These are phyloP conservation scores for Melinopterus prodromus DNA, from an alignment of 2,888 invertebrate species.

Conservation along the genomic window DNA sequence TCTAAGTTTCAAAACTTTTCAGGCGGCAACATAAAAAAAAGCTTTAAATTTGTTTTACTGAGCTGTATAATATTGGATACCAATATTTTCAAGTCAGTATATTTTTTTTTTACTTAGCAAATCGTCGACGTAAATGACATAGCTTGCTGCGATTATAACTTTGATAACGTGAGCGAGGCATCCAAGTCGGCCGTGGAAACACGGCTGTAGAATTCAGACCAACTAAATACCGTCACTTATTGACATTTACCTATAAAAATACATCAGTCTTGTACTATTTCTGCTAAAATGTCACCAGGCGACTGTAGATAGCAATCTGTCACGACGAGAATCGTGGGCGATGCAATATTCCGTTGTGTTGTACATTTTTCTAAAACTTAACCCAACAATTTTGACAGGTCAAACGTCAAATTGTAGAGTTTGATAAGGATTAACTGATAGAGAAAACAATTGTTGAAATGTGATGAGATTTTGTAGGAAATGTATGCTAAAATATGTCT, in stretches of 20 bases:
- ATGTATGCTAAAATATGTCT: conserved; percentile 4
- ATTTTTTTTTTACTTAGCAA: too few species aligned
- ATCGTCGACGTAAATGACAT: too few species aligned
- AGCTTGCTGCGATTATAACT: not conserved
- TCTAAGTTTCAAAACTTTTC: not conserved
- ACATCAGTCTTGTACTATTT: not conserved
- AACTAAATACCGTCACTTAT: conserved; percentile 9
- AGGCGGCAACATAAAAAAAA: not conserved
- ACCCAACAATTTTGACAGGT: not conserved
- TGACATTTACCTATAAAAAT: conserved; percentile 22
- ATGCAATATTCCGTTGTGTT: not conserved
- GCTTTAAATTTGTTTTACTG: not conserved
- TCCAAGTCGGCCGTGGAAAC: conserved; percentile 10
- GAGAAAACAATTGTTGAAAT: not conserved
- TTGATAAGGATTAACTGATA: not conserved
- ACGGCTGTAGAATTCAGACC: not conserved
- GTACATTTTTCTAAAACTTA: not conserved
- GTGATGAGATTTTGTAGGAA: not conserved
- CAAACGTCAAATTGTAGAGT: not conserved
- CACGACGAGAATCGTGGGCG: not conserved
- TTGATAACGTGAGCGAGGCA: conserved; percentile 5
- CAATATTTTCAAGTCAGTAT: not conserved
- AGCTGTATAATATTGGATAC: conserved; percentile 4
- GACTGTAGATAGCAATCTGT: not conserved
- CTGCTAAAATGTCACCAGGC: not conserved